These are phyloP conservation scores for Caenorhabditis remanei DNA, from an alignment of 1,140 invertebrate genomes.

Conservation along the genomic window DNA sequence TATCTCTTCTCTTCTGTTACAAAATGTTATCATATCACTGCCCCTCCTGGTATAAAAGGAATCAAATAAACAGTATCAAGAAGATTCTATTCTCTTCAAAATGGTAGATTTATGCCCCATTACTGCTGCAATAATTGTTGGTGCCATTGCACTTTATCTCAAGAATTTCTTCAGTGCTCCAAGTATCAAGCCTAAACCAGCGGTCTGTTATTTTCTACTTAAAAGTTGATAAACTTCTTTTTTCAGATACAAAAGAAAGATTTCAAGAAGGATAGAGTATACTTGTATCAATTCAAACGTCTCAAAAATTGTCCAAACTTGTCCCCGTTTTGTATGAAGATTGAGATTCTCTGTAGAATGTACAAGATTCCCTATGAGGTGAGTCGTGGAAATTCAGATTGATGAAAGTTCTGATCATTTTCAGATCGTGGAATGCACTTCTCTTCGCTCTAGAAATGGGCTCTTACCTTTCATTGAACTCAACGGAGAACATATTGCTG, in stretches of 20 bases:
- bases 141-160: no score
- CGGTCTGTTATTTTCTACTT: not conserved
- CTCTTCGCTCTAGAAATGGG: slow-evolving; percentile 4
- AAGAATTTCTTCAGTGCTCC: not conserved
- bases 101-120: no score
- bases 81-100: no score
- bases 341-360: slow-evolving; percentile 91
- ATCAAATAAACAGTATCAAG: no score
- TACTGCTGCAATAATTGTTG: no score
- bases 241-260: slow-evolving; percentile 61
- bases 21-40: no score
- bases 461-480: slow-evolving; percentile 72
- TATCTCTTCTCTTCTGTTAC: no score
- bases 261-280: slow-evolving; percentile 86
- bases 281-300: slow-evolving; percentile 91
- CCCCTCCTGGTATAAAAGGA: no score
- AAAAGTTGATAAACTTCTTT: no score
- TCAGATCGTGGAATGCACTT: not conserved
- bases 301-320: slow-evolving; percentile 86
- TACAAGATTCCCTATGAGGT: slow-evolving; percentile 93
- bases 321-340: slow-evolving; percentile 92
- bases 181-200: not conserved
- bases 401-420: not conserved
- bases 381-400: not conserved
- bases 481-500: slow-evolving; percentile 73